Conservation (phyloP, 2,113 vertebrate genomes). For the Puffinus mauretanicus region DNA sequence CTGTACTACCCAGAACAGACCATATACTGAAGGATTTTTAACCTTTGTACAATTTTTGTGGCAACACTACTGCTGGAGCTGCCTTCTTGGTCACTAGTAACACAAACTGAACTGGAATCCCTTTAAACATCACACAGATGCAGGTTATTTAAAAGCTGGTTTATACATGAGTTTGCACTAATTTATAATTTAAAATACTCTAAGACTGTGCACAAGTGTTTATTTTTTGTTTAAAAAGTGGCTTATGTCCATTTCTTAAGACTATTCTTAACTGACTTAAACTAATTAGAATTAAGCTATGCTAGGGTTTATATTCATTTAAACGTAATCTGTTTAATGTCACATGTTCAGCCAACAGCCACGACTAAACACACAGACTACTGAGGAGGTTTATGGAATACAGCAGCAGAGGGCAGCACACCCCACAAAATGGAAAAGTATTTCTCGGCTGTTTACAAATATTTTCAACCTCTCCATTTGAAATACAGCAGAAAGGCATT, state of each 20-base stretch:
- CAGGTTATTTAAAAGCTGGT: neutral
- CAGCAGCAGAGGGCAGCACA: conserved; percentile 68
- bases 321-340: neutral
- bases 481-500: neutral
- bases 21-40: neutral
- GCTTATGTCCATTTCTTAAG: conserved; percentile 40
- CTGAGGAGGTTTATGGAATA: rapidly evolving
- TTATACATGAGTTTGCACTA: neutral
- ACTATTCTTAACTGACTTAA: conserved; percentile 2
- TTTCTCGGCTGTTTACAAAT: neutral
- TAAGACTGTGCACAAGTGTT: neutral
- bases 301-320: neutral
- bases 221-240: conserved; percentile 46
- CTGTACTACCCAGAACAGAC: neutral
- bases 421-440: neutral
- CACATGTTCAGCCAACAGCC: neutral
- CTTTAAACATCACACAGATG: neutral
- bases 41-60: neutral
- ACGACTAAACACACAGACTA: neutral
- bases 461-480: neutral
- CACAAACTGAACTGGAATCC: neutral
- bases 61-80: neutral
- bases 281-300: conserved; percentile 15
- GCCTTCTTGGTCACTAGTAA: neutral
- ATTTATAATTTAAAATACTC: neutral